Evolutionary conservation across 2,888 invertebrate genomes (phyloP).

Genomic region (Caenorhabditis auriculariae): DNA sequence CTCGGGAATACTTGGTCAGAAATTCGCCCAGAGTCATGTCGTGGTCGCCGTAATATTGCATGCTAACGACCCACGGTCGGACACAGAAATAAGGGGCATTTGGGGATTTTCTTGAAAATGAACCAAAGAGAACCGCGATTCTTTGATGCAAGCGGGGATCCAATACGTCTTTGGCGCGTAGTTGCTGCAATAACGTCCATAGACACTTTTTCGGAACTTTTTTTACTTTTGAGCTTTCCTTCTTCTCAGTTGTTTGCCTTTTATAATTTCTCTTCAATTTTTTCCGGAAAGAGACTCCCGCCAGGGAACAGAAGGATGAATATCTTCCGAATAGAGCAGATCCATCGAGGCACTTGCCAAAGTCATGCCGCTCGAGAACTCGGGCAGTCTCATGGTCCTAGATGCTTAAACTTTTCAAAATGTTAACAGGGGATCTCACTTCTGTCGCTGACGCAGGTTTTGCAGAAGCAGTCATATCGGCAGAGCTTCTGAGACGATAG

Average conservation of each 20-base stretch:
- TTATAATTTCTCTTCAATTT: no score
- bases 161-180: conserved; percentile 63
- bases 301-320: no score
- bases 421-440: no score
- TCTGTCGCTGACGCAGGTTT: no score
- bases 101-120: conserved; percentile 44
- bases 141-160: conserved; percentile 72
- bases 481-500: conserved; percentile 40
- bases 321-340: no score
- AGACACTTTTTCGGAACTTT: background rate
- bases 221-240: background rate
- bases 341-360: no score
- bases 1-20: conserved; percentile 70
- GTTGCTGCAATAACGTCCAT: background rate
- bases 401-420: no score
- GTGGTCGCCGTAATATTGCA: conserved; percentile 89
- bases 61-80: conserved; percentile 82
- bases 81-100: conserved; percentile 87
- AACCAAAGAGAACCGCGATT: conserved; percentile 82
- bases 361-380: no score
- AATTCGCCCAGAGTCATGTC: conserved; percentile 94
- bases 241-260: background rate
- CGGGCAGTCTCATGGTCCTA: no score
- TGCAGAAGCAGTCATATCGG: no score
- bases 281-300: no score